Conservation (phyloP, 2,888 invertebrate species). For the Diloba caeruleocephala region DNA sequence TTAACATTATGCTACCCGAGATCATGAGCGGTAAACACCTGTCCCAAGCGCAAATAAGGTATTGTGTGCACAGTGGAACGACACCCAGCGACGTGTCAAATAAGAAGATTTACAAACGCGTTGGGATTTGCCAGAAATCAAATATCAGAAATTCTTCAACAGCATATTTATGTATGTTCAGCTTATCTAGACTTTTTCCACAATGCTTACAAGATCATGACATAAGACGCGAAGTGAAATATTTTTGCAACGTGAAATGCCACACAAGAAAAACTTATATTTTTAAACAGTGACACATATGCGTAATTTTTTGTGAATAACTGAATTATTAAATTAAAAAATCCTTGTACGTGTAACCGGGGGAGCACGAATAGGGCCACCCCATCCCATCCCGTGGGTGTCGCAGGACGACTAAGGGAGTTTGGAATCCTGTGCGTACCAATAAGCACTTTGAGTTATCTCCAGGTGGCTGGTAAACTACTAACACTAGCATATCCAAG, state of each 20-base stretch:
- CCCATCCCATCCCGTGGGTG: too few relatives aligned
- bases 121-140: constrained; percentile 47
- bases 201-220: background rate
- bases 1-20: constrained; percentile 14
- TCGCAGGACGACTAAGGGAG: too few relatives aligned
- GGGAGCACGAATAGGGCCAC: too few relatives aligned
- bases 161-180: constrained; percentile 35
- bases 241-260: background rate
- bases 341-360: too few relatives aligned
- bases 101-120: constrained; percentile 62
- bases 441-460: too few relatives aligned
- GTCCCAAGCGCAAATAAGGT: constrained; percentile 48
- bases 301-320: too few relatives aligned
- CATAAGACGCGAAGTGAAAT: constrained; percentile 1
- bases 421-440: too few relatives aligned
- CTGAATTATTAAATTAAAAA: too few relatives aligned
- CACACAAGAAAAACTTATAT: background rate
- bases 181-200: constrained; percentile 14
- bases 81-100: constrained; percentile 52
- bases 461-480: too few relatives aligned
- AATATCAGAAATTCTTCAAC: constrained; percentile 42
- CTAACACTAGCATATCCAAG: too few relatives aligned
- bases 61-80: constrained; percentile 38
- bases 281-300: too few relatives aligned
- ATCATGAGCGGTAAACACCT: constrained; percentile 29